phyloP scores from a whole-genome alignment of 2,888 invertebrate species.

The Acronicta aceris region DNA sequence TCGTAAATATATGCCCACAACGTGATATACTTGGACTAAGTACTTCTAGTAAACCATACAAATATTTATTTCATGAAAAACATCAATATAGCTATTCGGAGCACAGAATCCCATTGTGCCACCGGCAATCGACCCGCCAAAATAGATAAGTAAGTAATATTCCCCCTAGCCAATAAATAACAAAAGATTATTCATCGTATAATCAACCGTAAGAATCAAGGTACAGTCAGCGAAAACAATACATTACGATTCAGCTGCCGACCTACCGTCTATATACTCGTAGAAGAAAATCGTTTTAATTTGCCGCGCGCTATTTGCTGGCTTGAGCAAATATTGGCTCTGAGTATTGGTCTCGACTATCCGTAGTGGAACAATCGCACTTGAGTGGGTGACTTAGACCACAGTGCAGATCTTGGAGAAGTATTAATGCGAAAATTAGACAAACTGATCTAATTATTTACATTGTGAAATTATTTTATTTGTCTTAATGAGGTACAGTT shows the following conservation, averaged over 20 bases:
- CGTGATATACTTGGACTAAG: no score
- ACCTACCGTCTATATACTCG: slow-evolving; percentile 31
- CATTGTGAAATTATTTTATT: no score
- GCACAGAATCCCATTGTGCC: neutral
- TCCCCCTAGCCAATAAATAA: slow-evolving; percentile 23
- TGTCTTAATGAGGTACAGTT: no score
- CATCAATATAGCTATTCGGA: neutral
- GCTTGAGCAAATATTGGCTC: slow-evolving; percentile 75
- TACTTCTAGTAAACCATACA: no score
- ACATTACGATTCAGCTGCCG: slow-evolving; percentile 49
- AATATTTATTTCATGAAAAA: neutral
- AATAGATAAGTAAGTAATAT: slow-evolving; percentile 12
- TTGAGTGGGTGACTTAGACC: slow-evolving; percentile 62
- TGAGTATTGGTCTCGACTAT: slow-evolving; percentile 63
- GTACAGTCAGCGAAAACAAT: slow-evolving; percentile 51
- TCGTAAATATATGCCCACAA: no score
- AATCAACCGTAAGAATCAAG: slow-evolving; percentile 43
- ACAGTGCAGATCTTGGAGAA: slow-evolving; percentile 46
- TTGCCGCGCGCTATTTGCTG: slow-evolving; percentile 70
- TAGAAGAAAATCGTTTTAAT: slow-evolving; percentile 76
- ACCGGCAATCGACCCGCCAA: neutral
- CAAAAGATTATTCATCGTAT: slow-evolving; percentile 48
- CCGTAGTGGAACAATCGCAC: slow-evolving; percentile 64
- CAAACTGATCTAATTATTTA: neutral
- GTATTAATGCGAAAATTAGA: slow-evolving; percentile 12